These are phyloP conservation scores for Chloropsis hardwickii DNA, from an alignment of 2,113 vertebrate genomes.

Conservation along the genomic window DNA sequence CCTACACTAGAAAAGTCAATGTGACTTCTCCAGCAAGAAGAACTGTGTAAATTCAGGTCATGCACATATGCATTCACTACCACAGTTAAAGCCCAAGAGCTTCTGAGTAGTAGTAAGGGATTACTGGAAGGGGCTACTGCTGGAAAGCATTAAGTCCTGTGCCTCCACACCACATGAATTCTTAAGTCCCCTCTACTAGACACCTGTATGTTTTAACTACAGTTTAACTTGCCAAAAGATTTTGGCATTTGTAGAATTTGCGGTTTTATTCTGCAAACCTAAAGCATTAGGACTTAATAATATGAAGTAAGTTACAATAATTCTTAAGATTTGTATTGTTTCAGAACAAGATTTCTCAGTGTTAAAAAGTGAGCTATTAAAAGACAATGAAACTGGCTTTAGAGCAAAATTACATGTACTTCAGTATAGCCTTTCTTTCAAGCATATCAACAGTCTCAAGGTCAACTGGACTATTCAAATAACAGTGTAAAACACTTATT, in stretches of 20 bases:
- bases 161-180: not conserved
- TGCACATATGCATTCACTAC: not conserved
- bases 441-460: not conserved
- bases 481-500: not conserved
- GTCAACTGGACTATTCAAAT: not conserved
- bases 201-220: not conserved
- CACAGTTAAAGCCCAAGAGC: not conserved
- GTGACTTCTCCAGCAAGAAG: not conserved
- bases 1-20: not conserved
- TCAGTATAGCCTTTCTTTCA: not conserved
- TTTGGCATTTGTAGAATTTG: not conserved
- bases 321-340: not conserved
- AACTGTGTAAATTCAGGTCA: not conserved
- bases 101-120: not conserved
- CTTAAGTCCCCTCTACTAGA: not conserved
- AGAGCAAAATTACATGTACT: not conserved
- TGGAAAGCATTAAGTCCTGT: not conserved
- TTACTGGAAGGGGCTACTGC: not conserved
- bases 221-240: not conserved
- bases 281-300: not conserved
- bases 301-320: not conserved
- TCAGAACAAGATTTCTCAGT: not conserved
- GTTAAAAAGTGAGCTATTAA: not conserved
- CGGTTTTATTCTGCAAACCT: not conserved
- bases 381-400: not conserved